Percentiles rank a stretch among this genome's conserved stretches.
These are phyloP conservation scores for Agrotis puta DNA, from an alignment of 2,888 invertebrate genomes.

Conservation along the genomic window DNA sequence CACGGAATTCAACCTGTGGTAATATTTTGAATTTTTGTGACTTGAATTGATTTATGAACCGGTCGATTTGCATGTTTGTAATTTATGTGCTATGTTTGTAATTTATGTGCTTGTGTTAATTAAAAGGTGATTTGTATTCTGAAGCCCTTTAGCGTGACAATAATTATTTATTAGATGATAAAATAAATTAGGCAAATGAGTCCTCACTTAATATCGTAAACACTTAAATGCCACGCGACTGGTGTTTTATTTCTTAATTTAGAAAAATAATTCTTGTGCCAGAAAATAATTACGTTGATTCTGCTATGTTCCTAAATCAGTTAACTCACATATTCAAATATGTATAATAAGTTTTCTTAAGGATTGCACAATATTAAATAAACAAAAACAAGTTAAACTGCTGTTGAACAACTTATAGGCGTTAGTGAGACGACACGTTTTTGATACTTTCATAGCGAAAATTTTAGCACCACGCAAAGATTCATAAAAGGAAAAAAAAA, in stretches of 20 bases:
- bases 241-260: no score
- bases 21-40: neutral
- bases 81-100: neutral
- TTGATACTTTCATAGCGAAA: neutral
- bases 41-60: neutral
- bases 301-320: neutral
- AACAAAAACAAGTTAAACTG: neutral
- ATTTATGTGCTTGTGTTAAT: conserved; percentile 4
- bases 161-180: neutral
- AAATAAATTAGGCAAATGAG: neutral
- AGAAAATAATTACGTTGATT: neutral
- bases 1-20: neutral
- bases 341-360: neutral
- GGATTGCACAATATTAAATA: conserved; percentile 18
- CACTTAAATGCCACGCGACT: no score
- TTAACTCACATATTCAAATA: neutral
- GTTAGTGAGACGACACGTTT: neutral
- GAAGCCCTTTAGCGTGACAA: neutral
- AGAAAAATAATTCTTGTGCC: no score
- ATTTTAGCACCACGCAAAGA: neutral
- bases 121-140: conserved; percentile 3
- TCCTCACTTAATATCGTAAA: no score
- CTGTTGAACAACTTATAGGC: neutral
- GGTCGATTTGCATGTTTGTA: neutral
- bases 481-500: conserved; percentile 7